Conservation (phyloP, 2,113 vertebrate species). For the Thunnus thynnus region DNA sequence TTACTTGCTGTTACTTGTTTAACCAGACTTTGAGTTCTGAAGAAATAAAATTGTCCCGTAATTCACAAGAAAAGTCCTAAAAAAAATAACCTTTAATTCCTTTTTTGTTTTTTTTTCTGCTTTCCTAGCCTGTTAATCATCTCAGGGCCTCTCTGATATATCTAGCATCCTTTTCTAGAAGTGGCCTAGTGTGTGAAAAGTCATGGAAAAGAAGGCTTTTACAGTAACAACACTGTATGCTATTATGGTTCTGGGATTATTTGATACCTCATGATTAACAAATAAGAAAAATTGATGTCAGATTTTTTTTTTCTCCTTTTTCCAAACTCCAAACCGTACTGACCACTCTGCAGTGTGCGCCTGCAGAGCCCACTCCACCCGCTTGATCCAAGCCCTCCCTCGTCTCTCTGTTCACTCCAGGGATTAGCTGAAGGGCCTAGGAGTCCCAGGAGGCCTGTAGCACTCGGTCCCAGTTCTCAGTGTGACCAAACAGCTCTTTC, state of each 20-base stretch:
- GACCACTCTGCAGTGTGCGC: constrained; percentile 47
- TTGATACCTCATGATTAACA: not conserved
- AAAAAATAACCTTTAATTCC: no score
- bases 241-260: constrained; percentile 1
- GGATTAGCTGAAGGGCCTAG: constrained; percentile 66
- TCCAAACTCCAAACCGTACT: constrained; percentile 4
- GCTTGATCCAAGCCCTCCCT: constrained; percentile 17
- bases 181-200: not conserved
- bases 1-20: not conserved
- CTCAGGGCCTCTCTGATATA: not conserved
- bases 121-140: not conserved
- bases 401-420: constrained; percentile 15
- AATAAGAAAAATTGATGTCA: not conserved
- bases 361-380: constrained; percentile 9
- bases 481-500: constrained; percentile 65
- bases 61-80: no score
- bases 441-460: constrained; percentile 50
- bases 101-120: no score
- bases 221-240: not conserved
- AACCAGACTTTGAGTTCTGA: no score
- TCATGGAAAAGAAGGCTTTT: not conserved
- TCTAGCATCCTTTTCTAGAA: not conserved
- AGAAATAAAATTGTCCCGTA: no score
- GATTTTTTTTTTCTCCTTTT: not conserved
- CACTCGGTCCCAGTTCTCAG: constrained; percentile 65